Percentiles rank a stretch among this genome's conserved stretches.
phyloP scores from a whole-genome alignment of 2,797 vertebrate genomes.

The Bradypodion ventrale region DNA sequence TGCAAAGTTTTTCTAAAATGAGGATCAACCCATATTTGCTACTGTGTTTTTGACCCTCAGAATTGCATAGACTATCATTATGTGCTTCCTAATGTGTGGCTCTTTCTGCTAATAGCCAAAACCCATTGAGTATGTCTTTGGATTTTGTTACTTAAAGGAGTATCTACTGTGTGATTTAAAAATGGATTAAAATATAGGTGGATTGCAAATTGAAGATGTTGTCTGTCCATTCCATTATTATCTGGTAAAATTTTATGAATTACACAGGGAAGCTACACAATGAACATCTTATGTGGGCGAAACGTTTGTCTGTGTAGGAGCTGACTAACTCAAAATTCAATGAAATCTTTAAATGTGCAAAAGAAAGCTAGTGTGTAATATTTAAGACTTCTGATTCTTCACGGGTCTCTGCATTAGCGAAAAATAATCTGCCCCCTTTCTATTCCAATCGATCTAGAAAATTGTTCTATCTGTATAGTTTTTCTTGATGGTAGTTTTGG shows the following conservation, averaged over 20 bases:
- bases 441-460: not conserved
- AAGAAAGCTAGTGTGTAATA: not conserved
- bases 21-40: not conserved
- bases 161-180: not conserved
- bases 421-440: not conserved
- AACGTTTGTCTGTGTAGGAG: not conserved
- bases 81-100: not conserved
- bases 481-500: not conserved
- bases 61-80: no score
- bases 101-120: not conserved
- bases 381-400: not conserved
- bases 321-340: not conserved
- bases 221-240: not conserved
- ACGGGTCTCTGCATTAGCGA: not conserved
- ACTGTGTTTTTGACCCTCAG: not conserved
- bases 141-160: not conserved
- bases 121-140: not conserved
- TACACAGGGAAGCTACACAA: not conserved
- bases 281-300: not conserved
- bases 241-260: not conserved
- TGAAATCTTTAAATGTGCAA: not conserved
- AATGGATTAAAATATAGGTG: not conserved
- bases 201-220: not conserved
- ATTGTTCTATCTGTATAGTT: not conserved
- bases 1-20: not conserved